These are phyloP conservation scores for Lagopus muta DNA, from an alignment of 2,113 vertebrate species.

Conservation along the genomic window DNA sequence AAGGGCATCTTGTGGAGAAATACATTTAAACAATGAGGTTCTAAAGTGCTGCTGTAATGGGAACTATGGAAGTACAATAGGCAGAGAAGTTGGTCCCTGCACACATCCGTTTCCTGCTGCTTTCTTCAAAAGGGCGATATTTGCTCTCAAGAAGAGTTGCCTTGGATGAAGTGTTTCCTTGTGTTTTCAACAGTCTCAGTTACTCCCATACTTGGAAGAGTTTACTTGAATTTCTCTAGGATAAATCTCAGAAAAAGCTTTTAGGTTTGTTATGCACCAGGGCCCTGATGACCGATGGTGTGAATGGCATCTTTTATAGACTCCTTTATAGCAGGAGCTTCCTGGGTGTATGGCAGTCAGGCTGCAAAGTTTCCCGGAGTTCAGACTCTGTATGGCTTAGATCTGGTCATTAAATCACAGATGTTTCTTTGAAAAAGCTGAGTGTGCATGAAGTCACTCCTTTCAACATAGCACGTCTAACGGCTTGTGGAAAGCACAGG, in stretches of 20 bases:
- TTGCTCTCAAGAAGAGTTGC: constrained; percentile 30
- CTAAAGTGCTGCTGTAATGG: neutral
- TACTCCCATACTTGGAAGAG: neutral
- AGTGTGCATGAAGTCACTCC: constrained; percentile 37
- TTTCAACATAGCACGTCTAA: constrained; percentile 52
- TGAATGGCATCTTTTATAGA: constrained; percentile 65
- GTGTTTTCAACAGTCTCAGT: neutral
- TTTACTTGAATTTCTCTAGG: neutral
- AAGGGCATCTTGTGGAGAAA: neutral
- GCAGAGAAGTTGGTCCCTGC: neutral
- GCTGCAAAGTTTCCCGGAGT: constrained; percentile 55
- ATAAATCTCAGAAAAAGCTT: constrained; percentile 12
- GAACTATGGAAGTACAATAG: constrained; percentile 16
- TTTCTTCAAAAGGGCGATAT: constrained; percentile 31
- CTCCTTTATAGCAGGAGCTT: constrained; percentile 46
- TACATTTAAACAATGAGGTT: neutral
- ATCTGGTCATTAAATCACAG: constrained; percentile 69
- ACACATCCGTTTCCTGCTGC: constrained; percentile 46
- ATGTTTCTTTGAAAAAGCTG: constrained; percentile 68
- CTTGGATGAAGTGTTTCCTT: constrained; percentile 26
- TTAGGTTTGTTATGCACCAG: neutral
- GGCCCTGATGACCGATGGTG: neutral
- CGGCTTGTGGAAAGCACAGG: constrained; percentile 39
- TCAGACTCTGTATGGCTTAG: constrained; percentile 48
- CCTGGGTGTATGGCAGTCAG: constrained; percentile 55